Percentiles rank a stretch among this genome's conserved stretches.
Conservation (phyloP, 2,113 vertebrate species). For the Oncorhynchus kisutch region DNA sequence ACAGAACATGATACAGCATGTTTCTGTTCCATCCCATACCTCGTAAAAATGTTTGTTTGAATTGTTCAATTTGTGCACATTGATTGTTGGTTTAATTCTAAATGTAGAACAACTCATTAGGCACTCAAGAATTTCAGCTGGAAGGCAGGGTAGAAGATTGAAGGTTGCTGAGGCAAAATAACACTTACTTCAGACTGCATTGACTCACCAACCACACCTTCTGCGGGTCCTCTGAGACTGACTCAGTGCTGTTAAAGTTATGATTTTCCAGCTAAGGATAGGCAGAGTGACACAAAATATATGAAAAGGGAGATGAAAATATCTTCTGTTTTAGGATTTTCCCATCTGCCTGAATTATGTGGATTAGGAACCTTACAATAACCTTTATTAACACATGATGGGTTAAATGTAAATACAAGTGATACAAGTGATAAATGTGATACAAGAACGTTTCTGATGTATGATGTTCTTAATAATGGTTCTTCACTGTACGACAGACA, state of each 20-base stretch:
- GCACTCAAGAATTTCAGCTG: neutral
- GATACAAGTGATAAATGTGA: too few relatives aligned
- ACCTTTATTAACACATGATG: too few relatives aligned
- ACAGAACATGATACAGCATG: too few relatives aligned
- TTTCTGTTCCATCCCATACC: too few relatives aligned
- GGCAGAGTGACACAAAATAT: too few relatives aligned
- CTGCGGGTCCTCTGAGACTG: neutral
- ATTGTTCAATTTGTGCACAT: neutral
- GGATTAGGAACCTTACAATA: too few relatives aligned
- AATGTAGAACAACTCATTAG: neutral
- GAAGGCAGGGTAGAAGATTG: neutral
- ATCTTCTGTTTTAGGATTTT: too few relatives aligned
- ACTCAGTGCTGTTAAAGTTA: neutral
- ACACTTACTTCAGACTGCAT: neutral
- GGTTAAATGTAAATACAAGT: too few relatives aligned
- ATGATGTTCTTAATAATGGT: neutral
- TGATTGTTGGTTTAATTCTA: neutral
- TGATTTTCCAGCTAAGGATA: neutral
- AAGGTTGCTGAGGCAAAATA: neutral
- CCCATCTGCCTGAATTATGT: too few relatives aligned
- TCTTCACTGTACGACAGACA: neutral
- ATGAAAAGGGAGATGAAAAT: too few relatives aligned
- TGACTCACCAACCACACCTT: too few relatives aligned
- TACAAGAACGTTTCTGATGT: neutral
- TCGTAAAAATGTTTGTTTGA: neutral